Conservation (phyloP, 2,797 vertebrate species). For the Hylomyscus alleni region DNA sequence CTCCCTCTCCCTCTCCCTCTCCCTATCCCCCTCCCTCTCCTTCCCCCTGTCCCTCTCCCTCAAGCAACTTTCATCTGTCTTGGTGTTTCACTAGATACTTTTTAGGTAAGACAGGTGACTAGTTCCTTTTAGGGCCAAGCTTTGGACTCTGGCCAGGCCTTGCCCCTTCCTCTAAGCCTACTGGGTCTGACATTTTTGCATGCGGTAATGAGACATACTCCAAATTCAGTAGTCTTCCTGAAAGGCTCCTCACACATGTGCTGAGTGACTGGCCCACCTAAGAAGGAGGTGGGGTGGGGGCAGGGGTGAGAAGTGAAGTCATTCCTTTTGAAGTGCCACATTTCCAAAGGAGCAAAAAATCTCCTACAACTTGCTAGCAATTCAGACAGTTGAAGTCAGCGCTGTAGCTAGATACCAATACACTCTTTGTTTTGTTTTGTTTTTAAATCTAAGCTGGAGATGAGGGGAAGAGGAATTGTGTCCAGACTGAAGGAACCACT, state of each 20-base stretch:
- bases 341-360: conserved; percentile 36
- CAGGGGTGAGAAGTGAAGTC: conserved; percentile 5
- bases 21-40: background rate
- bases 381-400: conserved; percentile 2
- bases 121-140: background rate
- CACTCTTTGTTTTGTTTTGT: background rate
- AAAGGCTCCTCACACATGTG: background rate
- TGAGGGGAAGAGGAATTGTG: background rate
- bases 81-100: background rate
- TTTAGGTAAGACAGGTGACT: background rate
- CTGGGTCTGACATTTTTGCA: background rate
- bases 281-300: conserved; percentile 24
- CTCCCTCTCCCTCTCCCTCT: background rate
- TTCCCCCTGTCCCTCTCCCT: background rate
- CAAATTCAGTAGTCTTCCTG: conserved; percentile 49
- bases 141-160: background rate
- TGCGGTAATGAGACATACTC: background rate
- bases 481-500: background rate
- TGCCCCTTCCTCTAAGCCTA: background rate
- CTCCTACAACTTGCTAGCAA: conserved; percentile 23
- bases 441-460: background rate
- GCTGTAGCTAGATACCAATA: background rate
- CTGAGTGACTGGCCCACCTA: conserved; percentile 5
- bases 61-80: background rate
- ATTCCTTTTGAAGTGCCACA: background rate